These are phyloP conservation scores for Drosophila villosipedis DNA, from an alignment of 2,888 invertebrate genomes.

Conservation along the genomic window DNA sequence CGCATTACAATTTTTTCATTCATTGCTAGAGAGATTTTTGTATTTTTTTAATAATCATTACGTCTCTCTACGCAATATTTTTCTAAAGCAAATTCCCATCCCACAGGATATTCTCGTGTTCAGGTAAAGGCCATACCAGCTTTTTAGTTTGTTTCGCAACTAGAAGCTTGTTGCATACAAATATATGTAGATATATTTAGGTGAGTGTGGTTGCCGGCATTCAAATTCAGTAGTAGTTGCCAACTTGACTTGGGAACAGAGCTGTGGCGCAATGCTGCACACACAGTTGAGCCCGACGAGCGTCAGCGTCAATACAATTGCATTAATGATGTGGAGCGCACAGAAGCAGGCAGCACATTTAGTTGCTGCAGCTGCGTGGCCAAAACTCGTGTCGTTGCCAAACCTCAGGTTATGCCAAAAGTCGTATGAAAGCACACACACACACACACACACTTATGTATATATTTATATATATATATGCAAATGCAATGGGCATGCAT, in stretches of 20 bases:
- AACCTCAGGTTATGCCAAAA: slow-evolving; percentile 16
- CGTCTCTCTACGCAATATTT: neutral
- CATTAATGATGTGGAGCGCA: slow-evolving; percentile 69
- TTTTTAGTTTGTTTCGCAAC: slow-evolving; percentile 15
- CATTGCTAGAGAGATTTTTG: neutral
- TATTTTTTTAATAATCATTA: neutral
- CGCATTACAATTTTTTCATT: neutral
- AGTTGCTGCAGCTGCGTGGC: slow-evolving; percentile 31
- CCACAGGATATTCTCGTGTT: neutral
- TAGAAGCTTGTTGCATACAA: slow-evolving; percentile 8
- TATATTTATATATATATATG: neutral
- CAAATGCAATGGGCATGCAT: slow-evolving; percentile 35
- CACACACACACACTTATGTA: neutral
- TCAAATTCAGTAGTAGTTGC: slow-evolving; percentile 47
- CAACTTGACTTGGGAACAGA: slow-evolving; percentile 49
- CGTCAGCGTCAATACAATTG: slow-evolving; percentile 59
- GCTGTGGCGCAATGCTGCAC: slow-evolving; percentile 21
- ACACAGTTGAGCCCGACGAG: slow-evolving; percentile 43
- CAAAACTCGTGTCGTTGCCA: slow-evolving; percentile 25
- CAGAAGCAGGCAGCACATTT: slow-evolving; percentile 56
- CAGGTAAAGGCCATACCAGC: neutral
- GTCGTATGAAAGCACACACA: slow-evolving; percentile 6
- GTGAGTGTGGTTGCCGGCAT: slow-evolving; percentile 26
- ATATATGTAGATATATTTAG: neutral
- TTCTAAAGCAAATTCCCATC: neutral